Evolutionary conservation across 2,888 invertebrate genomes (phyloP).

Genomic region (Lamellibrachia satsuma): DNA sequence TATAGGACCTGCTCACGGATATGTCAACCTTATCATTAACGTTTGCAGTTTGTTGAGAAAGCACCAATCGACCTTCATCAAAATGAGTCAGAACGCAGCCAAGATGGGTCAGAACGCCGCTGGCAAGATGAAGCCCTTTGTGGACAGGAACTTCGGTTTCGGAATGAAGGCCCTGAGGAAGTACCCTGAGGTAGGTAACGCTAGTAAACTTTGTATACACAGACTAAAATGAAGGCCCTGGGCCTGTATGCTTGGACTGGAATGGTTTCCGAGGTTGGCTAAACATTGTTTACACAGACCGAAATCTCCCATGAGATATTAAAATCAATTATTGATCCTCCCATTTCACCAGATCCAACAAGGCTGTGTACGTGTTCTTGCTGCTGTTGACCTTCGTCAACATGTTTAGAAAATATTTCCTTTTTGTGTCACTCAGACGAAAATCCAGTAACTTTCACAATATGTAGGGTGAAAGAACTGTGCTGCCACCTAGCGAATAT

Average conservation of each 20-base stretch:
- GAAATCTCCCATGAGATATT: neutral
- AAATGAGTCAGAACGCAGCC: constrained; percentile 1
- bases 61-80: neutral
- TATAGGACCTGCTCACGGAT: neutral
- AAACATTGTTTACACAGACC: neutral
- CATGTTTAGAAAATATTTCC: neutral
- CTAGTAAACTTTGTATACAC: neutral
- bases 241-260: neutral
- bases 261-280: neutral
- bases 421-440: neutral
- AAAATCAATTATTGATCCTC: neutral
- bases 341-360: too few species aligned
- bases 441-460: neutral
- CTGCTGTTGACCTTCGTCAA: neutral
- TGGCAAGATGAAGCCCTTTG: neutral
- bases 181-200: neutral
- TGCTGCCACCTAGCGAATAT: neutral
- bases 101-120: constrained; percentile 10
- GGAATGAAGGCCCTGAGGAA: neutral
- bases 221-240: neutral
- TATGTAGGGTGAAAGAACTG: neutral
- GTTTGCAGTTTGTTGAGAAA: neutral
- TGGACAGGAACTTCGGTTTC: neutral
- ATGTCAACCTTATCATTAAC: neutral
- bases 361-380: neutral